phyloP scores from a whole-genome alignment of 2,113 vertebrate species.

The Alosa alosa region DNA sequence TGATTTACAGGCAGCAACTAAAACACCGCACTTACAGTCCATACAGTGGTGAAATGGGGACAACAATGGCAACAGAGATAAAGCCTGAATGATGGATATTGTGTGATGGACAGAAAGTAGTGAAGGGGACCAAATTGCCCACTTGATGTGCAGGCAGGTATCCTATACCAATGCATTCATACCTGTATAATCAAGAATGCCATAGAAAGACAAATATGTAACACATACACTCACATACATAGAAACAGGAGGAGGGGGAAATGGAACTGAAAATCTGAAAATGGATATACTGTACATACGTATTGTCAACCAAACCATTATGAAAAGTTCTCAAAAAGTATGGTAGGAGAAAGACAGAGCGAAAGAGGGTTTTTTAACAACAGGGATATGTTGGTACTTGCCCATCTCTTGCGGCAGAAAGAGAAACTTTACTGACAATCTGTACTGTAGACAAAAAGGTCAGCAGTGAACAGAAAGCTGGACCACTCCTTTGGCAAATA shows the following conservation, averaged over 20 bases:
- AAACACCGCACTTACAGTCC: slow-evolving; percentile 47
- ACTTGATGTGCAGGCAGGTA: neutral
- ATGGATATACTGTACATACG: neutral
- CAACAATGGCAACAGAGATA: neutral
- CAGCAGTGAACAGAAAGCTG: neutral
- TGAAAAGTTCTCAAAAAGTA: neutral
- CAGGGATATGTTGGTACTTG: slow-evolving; percentile 62
- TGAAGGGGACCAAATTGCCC: slow-evolving; percentile 2
- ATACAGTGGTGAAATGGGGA: slow-evolving; percentile 45
- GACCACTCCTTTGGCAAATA: neutral
- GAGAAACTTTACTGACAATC: slow-evolving; percentile 55
- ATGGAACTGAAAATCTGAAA: slow-evolving; percentile 17
- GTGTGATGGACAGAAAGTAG: slow-evolving; percentile 29
- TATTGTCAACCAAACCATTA: neutral
- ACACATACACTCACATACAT: neutral
- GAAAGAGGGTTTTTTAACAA: slow-evolving; percentile 28
- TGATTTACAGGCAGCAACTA: slow-evolving; percentile 60
- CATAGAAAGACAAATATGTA: neutral
- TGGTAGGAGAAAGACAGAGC: slow-evolving; percentile 21
- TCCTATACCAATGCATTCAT: neutral
- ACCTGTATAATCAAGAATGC: neutral
- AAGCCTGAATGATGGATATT: slow-evolving; percentile 10
- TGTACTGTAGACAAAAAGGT: neutral
- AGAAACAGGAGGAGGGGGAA: neutral
- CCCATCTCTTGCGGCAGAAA: slow-evolving; percentile 37